Evolutionary conservation across 2,797 vertebrate species (phyloP).

Genomic region (Sebastes kiyomatsui): DNA sequence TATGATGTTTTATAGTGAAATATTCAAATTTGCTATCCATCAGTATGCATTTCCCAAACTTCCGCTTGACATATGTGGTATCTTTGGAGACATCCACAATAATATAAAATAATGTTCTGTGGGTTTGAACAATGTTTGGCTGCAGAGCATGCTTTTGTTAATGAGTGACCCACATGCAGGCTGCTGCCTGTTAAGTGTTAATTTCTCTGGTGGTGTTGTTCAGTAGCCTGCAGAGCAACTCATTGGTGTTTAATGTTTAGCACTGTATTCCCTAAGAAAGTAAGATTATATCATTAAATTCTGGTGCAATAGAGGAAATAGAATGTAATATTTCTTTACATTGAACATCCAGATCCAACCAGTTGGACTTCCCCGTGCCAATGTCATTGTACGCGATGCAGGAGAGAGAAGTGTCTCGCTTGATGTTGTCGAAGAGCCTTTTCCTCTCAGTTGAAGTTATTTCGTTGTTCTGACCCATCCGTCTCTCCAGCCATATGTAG

Average conservation of each 20-base stretch:
- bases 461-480: background rate
- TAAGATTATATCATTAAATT: background rate
- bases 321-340: conserved; percentile 1
- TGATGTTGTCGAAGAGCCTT: conserved; percentile 10
- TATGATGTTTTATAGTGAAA: background rate
- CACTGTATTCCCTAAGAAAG: background rate
- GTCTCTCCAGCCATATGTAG: conserved; percentile 28
- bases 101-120: no score
- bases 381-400: conserved; percentile 25
- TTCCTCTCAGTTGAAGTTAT: conserved; percentile 1
- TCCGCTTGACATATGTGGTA: background rate
- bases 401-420: conserved; percentile 2
- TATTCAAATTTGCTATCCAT: background rate
- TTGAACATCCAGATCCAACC: conserved; percentile 41
- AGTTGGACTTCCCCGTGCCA: conserved; percentile 12
- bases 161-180: background rate
- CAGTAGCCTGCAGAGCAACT: background rate
- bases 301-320: background rate
- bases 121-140: no score
- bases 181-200: background rate
- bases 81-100: background rate
- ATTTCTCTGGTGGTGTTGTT: background rate
- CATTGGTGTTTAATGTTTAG: background rate
- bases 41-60: background rate
- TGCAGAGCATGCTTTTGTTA: background rate